Evolutionary conservation across 2,888 invertebrate genomes (phyloP).

Genomic region (Lasioglossum oenotherae): DNA sequence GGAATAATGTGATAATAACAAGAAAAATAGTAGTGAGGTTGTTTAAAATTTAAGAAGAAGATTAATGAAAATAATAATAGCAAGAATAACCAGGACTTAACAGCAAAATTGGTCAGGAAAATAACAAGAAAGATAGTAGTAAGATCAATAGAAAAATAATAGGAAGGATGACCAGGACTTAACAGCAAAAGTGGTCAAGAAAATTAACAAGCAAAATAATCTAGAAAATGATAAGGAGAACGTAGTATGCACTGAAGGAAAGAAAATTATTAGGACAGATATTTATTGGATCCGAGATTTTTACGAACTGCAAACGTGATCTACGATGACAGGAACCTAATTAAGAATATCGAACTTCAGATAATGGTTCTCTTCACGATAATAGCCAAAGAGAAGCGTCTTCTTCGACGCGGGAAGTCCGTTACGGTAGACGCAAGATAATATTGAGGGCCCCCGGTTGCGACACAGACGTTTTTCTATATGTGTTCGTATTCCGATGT

Average conservation of each 20-base stretch:
- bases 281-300: background rate
- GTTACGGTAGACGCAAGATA: background rate
- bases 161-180: too few relatives aligned
- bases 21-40: background rate
- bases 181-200: too few relatives aligned
- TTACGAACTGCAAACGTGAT: conserved; percentile 4
- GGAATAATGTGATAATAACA: background rate
- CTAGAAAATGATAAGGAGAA: background rate
- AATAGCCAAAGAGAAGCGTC: background rate
- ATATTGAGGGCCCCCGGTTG: background rate
- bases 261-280: background rate
- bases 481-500: background rate
- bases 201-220: background rate
- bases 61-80: background rate
- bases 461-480: conserved; percentile 1
- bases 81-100: background rate
- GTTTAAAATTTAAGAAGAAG: background rate
- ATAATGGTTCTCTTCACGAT: background rate
- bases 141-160: background rate
- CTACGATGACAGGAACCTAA: background rate
- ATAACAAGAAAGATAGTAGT: background rate
- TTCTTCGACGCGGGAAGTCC: background rate
- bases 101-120: background rate
- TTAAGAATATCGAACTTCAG: background rate
- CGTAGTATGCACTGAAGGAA: background rate